Percentiles rank a stretch among this genome's conserved stretches.
Conservation (phyloP, 2,113 vertebrate species). For the Salvelinus fontinalis region DNA sequence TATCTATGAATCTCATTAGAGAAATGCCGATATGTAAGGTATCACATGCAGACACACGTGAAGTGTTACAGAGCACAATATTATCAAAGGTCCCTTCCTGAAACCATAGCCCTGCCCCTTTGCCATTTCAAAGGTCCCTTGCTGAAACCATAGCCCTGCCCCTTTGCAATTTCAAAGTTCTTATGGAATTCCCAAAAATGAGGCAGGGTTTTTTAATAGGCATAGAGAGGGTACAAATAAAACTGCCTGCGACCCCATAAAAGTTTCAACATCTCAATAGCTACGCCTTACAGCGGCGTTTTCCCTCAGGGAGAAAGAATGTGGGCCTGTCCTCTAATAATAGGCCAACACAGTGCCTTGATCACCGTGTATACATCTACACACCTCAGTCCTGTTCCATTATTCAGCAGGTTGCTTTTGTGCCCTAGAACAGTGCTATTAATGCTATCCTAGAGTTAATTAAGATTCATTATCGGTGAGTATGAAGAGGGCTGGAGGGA, state of each 20-base stretch:
- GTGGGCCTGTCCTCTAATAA: constrained; percentile 54
- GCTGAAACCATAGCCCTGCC: constrained; percentile 48
- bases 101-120: constrained; percentile 48
- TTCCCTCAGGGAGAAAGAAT: constrained; percentile 9
- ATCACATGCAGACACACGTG: constrained; percentile 24
- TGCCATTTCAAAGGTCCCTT: constrained; percentile 43
- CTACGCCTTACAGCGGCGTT: constrained; percentile 11
- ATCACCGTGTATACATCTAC: constrained; percentile 18
- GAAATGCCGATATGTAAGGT: constrained; percentile 57
- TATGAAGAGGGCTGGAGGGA: constrained; percentile 15
- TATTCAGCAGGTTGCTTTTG: constrained; percentile 46
- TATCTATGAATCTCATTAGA: constrained; percentile 38
- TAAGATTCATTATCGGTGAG: constrained; percentile 50
- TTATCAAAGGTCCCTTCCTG: constrained; percentile 44
- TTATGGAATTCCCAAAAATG: constrained; percentile 44
- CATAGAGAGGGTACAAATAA: constrained; percentile 44
- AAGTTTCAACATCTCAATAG: constrained; percentile 50
- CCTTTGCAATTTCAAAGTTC: constrained; percentile 45
- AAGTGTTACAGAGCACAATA: constrained; percentile 33
- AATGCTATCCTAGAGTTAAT: constrained; percentile 32
- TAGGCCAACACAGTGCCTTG: constrained; percentile 28
- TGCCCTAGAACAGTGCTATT: constrained; percentile 34
- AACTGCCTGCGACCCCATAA: constrained; percentile 11
- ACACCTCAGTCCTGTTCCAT: constrained; percentile 19
- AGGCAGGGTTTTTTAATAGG: constrained; percentile 39